These are phyloP conservation scores for Galerucella pusilla DNA, from an alignment of 2,888 invertebrate species.

Conservation along the genomic window DNA sequence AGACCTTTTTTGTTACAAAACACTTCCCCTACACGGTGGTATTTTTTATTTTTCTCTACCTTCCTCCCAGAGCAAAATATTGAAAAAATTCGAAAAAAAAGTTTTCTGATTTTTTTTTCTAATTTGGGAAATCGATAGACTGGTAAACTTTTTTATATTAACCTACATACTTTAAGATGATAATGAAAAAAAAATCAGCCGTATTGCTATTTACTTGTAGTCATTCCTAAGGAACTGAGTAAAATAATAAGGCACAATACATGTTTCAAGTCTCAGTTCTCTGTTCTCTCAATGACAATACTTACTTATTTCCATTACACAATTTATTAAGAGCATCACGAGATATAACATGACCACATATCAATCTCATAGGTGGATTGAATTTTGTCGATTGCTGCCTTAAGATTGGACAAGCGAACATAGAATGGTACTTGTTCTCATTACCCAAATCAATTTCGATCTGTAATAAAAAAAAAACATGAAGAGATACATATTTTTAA, in stretches of 20 bases:
- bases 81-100: no score
- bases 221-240: not conserved
- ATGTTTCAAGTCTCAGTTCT: not conserved
- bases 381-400: conserved; percentile 94
- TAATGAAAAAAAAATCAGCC: no score
- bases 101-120: no score
- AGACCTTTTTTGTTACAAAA: no score
- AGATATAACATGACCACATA: conserved; percentile 98
- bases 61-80: no score
- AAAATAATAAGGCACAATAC: not conserved
- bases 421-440: conserved; percentile 94
- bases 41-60: no score
- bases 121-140: no score
- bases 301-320: conserved; percentile 91
- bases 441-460: conserved; percentile 95
- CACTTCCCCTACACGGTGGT: no score
- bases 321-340: conserved; percentile 96
- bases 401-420: conserved; percentile 98
- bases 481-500: not conserved
- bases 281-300: conserved; percentile 41
- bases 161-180: no score
- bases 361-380: conserved; percentile 97
- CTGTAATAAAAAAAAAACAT: conserved; percentile 65
- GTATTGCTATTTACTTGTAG: no score
- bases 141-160: no score